Evolutionary conservation across 2,113 vertebrate genomes (phyloP).

Genomic region (Poeciliopsis turrubarensis): DNA sequence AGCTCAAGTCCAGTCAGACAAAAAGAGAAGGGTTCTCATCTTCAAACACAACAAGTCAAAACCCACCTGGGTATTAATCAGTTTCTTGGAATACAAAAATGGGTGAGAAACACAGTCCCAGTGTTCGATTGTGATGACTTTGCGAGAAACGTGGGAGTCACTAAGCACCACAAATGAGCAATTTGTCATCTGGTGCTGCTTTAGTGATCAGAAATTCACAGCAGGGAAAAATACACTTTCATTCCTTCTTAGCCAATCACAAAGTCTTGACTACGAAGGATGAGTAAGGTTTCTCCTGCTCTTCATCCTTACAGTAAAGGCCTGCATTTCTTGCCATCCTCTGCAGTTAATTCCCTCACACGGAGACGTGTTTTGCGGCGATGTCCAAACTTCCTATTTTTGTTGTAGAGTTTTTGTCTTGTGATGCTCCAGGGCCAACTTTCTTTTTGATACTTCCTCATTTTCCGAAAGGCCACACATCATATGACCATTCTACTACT

Average conservation of each 20-base stretch:
- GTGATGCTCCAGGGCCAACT: constrained; percentile 48
- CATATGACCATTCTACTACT: constrained; percentile 43
- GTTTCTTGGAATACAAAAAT: constrained; percentile 33
- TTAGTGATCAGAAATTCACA: constrained; percentile 10
- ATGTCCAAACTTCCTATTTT: constrained; percentile 55
- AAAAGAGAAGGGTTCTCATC: constrained; percentile 30
- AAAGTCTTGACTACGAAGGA: background rate
- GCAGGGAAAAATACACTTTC: background rate
- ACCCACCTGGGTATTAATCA: constrained; percentile 3
- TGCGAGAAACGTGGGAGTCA: constrained; percentile 59
- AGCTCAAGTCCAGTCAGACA: constrained; percentile 3
- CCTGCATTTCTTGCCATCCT: constrained; percentile 20
- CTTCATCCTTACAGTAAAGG: constrained; percentile 33
- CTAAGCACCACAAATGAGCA: constrained; percentile 14
- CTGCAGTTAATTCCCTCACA: constrained; percentile 31
- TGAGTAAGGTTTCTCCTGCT: background rate
- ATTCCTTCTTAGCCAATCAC: background rate
- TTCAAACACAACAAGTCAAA: constrained; percentile 35
- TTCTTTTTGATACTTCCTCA: constrained; percentile 64
- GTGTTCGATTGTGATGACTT: constrained; percentile 2
- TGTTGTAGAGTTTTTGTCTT: constrained; percentile 30
- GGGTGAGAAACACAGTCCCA: constrained; percentile 9
- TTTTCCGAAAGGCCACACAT: constrained; percentile 44
- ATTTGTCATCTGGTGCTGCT: constrained; percentile 1
- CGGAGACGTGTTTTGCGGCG: background rate